phyloP scores from a whole-genome alignment of 2,888 invertebrate species.

The Luperina testacea region DNA sequence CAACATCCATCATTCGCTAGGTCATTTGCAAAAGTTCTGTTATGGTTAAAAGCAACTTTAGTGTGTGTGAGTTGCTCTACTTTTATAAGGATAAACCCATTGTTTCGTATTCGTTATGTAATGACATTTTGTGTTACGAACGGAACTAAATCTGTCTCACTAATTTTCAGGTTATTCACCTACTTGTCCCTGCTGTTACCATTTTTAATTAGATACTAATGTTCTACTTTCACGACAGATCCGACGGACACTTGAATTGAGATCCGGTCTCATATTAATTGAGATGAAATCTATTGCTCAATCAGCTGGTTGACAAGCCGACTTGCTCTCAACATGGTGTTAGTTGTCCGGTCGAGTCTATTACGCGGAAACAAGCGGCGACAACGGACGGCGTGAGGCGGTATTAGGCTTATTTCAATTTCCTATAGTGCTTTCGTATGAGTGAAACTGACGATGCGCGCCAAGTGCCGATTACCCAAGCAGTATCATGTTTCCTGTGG shows the following conservation, averaged over 20 bases:
- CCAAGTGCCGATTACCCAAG: slow-evolving; percentile 77
- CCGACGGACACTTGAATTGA: slow-evolving; percentile 41
- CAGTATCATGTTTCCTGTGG: slow-evolving; percentile 75
- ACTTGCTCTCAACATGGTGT: slow-evolving; percentile 44
- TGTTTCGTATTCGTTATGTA: slow-evolving; percentile 42
- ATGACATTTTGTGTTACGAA: slow-evolving; percentile 47
- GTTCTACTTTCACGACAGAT: slow-evolving; percentile 58
- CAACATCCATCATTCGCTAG: not conserved
- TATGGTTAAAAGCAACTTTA: not conserved
- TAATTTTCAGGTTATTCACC: slow-evolving; percentile 35
- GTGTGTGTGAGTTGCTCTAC: slow-evolving; percentile 28
- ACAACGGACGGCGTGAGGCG: slow-evolving; percentile 40
- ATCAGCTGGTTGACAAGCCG: slow-evolving; percentile 45
- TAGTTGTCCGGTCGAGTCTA: slow-evolving; percentile 29
- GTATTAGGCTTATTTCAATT: slow-evolving; percentile 68
- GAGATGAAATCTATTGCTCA: slow-evolving; percentile 59
- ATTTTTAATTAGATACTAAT: slow-evolving; percentile 43
- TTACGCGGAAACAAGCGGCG: slow-evolving; percentile 49
- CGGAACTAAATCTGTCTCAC: slow-evolving; percentile 24
- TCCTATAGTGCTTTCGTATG: slow-evolving; percentile 78
- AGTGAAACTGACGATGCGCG: slow-evolving; percentile 80
- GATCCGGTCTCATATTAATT: slow-evolving; percentile 54
- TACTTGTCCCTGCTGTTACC: slow-evolving; percentile 26
- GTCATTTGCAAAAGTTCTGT: slow-evolving; percentile 9
- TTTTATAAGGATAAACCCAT: slow-evolving; percentile 36